Percentiles rank a stretch among this genome's conserved stretches.
phyloP scores from a whole-genome alignment of 23 tunicate genomes.

The Aplidium turbinatum region DNA sequence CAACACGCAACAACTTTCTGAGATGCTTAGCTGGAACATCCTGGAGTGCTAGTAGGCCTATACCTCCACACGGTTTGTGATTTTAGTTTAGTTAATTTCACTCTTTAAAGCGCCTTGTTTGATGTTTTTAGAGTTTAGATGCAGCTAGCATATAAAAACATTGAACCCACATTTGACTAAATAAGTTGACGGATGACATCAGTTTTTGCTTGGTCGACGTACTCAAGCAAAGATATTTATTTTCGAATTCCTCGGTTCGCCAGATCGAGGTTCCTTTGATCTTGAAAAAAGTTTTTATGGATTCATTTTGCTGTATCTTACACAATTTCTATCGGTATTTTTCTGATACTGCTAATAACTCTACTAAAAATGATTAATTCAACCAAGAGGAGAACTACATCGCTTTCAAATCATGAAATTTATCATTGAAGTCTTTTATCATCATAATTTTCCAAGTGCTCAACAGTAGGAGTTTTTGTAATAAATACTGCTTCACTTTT shows the following conservation, averaged over 20 bases:
- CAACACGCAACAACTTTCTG: too few species aligned
- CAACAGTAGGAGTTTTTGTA: too few species aligned
- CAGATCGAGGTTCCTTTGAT: constrained; percentile 13
- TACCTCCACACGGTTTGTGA: too few species aligned
- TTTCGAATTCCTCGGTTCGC: constrained; percentile 1
- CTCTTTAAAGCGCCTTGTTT: too few species aligned
- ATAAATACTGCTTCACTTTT: too few species aligned
- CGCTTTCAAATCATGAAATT: constrained; percentile 13
- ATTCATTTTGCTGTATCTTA: constrained; percentile 8
- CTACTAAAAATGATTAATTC: neutral
- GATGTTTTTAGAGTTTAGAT: too few species aligned
- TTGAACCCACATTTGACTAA: too few species aligned
- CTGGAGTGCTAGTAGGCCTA: too few species aligned
- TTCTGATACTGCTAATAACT: constrained; percentile 1
- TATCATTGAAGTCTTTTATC: constrained; percentile 1
- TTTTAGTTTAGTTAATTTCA: too few species aligned
- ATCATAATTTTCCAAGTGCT: constrained; percentile 16
- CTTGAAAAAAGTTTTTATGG: constrained; percentile 19
- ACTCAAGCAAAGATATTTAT: neutral
- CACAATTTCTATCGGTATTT: neutral
- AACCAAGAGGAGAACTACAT: constrained; percentile 14
- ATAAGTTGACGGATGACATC: too few species aligned
- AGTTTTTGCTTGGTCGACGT: constrained; percentile 7
- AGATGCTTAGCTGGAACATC: too few species aligned
- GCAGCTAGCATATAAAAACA: too few species aligned